Percentiles rank a stretch among this genome's conserved stretches.
These are phyloP conservation scores for Muschampia plurimacula DNA, from an alignment of 2,888 invertebrate species.

Conservation along the genomic window DNA sequence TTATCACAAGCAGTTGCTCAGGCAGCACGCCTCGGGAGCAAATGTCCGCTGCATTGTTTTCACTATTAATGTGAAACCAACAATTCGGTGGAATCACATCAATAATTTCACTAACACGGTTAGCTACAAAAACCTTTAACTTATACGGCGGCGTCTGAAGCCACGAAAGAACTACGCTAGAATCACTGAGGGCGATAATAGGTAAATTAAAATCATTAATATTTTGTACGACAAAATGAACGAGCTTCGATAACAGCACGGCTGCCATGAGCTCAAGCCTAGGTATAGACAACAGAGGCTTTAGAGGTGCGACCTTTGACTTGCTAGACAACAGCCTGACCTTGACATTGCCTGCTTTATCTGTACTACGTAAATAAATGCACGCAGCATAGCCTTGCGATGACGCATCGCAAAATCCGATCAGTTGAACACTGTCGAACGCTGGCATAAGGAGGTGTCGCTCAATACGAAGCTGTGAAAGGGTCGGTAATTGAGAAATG, in stretches of 20 bases:
- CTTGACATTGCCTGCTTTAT: neutral
- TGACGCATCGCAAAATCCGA: neutral
- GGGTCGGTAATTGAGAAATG: neutral
- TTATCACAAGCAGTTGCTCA: neutral
- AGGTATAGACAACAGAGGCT: neutral
- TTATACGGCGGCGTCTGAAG: slow-evolving; percentile 1
- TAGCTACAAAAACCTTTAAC: slow-evolving; percentile 6
- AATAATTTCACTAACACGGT: neutral
- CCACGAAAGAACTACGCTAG: neutral
- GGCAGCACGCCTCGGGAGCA: neutral
- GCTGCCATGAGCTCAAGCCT: slow-evolving; percentile 2
- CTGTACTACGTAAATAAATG: neutral
- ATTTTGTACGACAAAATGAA: slow-evolving; percentile 4
- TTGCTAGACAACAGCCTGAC: neutral
- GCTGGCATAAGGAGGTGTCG: neutral
- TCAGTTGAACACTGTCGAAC: neutral
- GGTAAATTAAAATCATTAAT: neutral
- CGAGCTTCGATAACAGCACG: neutral
- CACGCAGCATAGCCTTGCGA: neutral
- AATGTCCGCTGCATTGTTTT: slow-evolving; percentile 1
- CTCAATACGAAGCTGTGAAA: neutral
- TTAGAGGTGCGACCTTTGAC: neutral
- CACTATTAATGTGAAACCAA: slow-evolving; percentile 1
- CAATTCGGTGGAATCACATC: slow-evolving; percentile 4
- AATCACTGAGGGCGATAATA: neutral